A percentile compares a stretch with the other conserved stretches of the same genome.
Evolutionary conservation across 2,888 invertebrate species (phyloP).

Genomic region (Clepsis dumicolana): DNA sequence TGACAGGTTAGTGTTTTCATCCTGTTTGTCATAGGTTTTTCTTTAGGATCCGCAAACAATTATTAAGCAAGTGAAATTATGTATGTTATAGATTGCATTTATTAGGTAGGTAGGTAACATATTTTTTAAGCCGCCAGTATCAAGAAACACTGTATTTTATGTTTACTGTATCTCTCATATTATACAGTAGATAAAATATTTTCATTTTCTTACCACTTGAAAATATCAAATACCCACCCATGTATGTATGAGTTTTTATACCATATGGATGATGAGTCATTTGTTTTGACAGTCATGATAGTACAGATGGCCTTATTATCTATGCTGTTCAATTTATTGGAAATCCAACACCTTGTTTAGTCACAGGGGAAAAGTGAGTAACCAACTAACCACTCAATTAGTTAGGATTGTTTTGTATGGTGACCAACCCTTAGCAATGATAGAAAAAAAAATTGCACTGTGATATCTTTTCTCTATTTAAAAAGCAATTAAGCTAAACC

Average conservation of each 20-base stretch:
- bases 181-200: too few relatives aligned
- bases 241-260: not conserved
- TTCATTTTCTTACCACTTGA: not conserved
- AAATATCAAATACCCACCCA: not conserved
- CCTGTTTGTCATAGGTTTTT: too few relatives aligned
- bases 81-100: too few relatives aligned
- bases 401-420: not conserved
- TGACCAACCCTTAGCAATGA: not conserved
- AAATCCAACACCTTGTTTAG: constrained; percentile 33
- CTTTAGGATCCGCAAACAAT: too few relatives aligned
- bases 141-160: too few relatives aligned
- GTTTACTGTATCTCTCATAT: too few relatives aligned
- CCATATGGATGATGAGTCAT: constrained; percentile 29
- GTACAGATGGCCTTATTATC: constrained; percentile 37
- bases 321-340: constrained; percentile 11
- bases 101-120: too few relatives aligned
- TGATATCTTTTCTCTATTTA: not conserved
- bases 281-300: constrained; percentile 32
- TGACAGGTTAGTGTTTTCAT: too few relatives aligned
- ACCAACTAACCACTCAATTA: not conserved
- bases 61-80: too few relatives aligned
- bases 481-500: not conserved
- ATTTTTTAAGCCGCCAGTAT: too few relatives aligned
- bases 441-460: not conserved
- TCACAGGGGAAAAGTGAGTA: not conserved